Base-by-base conservation (phyloP, 2,113 vertebrate genomes). In the Desmodus rotundus region DNA sequence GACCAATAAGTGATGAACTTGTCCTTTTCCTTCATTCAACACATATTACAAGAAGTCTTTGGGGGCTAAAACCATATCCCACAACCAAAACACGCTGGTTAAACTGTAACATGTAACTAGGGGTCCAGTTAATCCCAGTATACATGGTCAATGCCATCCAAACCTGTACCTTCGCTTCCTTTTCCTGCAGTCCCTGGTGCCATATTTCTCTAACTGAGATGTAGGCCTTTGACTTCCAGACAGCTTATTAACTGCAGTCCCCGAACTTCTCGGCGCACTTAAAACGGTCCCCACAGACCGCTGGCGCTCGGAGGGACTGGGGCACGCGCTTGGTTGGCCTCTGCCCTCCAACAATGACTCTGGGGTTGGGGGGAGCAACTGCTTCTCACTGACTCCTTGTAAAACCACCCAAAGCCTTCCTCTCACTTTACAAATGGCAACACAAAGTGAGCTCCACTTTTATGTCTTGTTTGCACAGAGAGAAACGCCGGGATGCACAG, bases 381-480 rank as follows among this genome's bases (percentile, higher is more conserved):
- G 3, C 45, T 38, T 85, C 38, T 84, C 41, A 28, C 63, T 54
- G 31, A 33, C 22, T 45, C n/a, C 61, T 80, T 54, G 15, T 76
- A 28, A 81, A 70, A 72, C 38, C 63, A n/a, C 28, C 41, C 47
- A 16, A 67, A 31, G 26, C 43, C 56, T 90, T 45, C 54, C 16
- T 77, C 0, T 68, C n/a, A 72, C 74, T 80, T 85, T 45, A 78
- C 52, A 85, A 76, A 89, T 28, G 58, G 31, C 31, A 20, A 5
- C 50, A 65, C 73, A 76, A 82, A 94, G 36, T 93, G 45, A 95
- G 38, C 63, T 93, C 52, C 36, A 47, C 58, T 86, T 61, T 63
- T 65, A 1, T 86, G 14, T 97, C 90, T 97, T 92, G 22, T 97
- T 95, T 94, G 36, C 86, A 31, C 96, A 97, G 97, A 95, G 13